Base-by-base conservation (phyloP, 1,140 invertebrate genomes). In the Panonychus citri region DNA sequence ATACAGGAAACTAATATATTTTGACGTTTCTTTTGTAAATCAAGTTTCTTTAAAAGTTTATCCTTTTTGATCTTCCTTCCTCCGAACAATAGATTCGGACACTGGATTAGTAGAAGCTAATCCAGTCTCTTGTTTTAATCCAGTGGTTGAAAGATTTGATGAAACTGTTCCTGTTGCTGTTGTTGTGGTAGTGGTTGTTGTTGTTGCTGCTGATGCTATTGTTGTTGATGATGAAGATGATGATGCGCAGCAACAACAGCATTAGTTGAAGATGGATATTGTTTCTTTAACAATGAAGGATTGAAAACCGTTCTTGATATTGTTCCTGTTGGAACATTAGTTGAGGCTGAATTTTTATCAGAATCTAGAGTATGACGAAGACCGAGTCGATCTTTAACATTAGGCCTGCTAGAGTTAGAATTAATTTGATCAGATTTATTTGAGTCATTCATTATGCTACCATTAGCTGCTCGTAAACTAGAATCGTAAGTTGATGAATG, bases 231-330 rank as follows among this genome's bases (percentile, higher is more conserved):
- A n/a, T n/a, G n/a, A n/a, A n/a, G n/a, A n/a, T n/a, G n/a, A n/a
- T n/a, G n/a, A n/a, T n/a, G n/a, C n/a, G n/a, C n/a, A n/a, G n/a
- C n/a, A n/a, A n/a, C n/a, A n/a, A n/a, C n/a, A n/a, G n/a, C n/a
- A n/a, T n/a, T n/a, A n/a, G n/a, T n/a, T n/a, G 26, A 15, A 25
- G 49, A 27, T 17, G 49, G 19, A 24, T 50, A 50, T 26, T 26
- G 49, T 54, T 67, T 68, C 54, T 67, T 70, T 8, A 70, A 52
- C 8, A 66, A 64, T 24, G 68, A 60, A 28, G 71, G 66, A 57
- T 73, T 73, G 62, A 71, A 73, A 19, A 74, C 68, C n/a, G 73
- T 73, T 62, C 73, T 71, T 34, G 71, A 70, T 40, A 73, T 63
- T 55, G 67, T 70, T 46, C 70, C 67, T 17, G 64, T 57, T 10